These are phyloP conservation scores for Dermochelys coriacea DNA, from an alignment of 2,797 vertebrate genomes.

Conservation along the genomic window DNA sequence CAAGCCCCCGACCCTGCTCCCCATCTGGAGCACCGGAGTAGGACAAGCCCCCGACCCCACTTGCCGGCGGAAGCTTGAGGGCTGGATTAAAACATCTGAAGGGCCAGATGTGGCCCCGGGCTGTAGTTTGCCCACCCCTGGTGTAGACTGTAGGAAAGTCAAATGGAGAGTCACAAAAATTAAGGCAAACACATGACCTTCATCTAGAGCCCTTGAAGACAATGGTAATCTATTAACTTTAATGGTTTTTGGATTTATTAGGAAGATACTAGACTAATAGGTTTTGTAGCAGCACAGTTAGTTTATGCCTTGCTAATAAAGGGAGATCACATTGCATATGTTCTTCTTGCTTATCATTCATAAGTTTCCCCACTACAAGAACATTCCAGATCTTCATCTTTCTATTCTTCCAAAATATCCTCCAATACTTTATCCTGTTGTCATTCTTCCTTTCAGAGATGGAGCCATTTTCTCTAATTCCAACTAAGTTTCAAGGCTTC, in stretches of 20 bases:
- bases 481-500: not conserved
- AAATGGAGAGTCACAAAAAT: not conserved
- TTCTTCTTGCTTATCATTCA: not conserved
- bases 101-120: too few species aligned
- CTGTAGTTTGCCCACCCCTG: too few species aligned
- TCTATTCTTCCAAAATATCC: constrained; percentile 37
- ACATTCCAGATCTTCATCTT: constrained; percentile 42
- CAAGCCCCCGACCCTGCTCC: too few species aligned
- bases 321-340: not conserved
- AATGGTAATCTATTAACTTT: not conserved
- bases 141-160: not conserved
- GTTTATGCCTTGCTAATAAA: not conserved
- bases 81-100: too few species aligned
- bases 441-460: not conserved
- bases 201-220: constrained; percentile 1
- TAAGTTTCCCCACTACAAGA: constrained; percentile 24
- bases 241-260: not conserved
- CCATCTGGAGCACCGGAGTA: too few species aligned
- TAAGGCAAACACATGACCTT: not conserved
- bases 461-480: not conserved
- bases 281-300: not conserved
- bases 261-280: not conserved
- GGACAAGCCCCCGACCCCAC: too few species aligned
- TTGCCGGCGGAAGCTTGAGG: too few species aligned
- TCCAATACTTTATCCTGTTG: not conserved